Evolutionary conservation across 2,113 vertebrate genomes (phyloP).

Genomic region (Pluvialis apricaria): DNA sequence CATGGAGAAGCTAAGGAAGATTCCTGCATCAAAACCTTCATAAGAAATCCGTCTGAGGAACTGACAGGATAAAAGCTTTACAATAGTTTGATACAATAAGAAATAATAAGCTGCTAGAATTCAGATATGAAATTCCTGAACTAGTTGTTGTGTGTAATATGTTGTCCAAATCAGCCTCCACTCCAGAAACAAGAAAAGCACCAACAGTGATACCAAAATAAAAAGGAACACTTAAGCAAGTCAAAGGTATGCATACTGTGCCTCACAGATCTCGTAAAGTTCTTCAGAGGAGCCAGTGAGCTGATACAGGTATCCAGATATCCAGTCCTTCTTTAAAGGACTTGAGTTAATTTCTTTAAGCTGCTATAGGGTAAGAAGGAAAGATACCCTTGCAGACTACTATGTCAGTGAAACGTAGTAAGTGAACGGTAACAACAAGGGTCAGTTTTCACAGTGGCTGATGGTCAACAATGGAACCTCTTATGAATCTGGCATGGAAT

Average conservation of each 20-base stretch:
- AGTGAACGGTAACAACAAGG: neutral
- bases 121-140: neutral
- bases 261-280: neutral
- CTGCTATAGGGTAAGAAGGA: neutral
- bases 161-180: neutral
- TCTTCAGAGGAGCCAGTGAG: neutral
- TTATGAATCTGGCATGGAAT: neutral
- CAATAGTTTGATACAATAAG: neutral
- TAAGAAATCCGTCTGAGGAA: neutral
- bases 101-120: neutral
- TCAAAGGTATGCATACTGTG: neutral
- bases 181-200: neutral
- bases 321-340: neutral
- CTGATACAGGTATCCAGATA: neutral
- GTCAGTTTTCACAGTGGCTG: neutral
- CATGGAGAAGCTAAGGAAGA: neutral
- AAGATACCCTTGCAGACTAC: neutral
- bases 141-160: neutral
- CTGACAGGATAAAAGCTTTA: neutral
- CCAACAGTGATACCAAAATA: neutral
- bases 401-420: neutral
- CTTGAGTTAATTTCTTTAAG: neutral
- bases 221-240: neutral
- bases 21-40: neutral
- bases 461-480: neutral